Conservation (phyloP, 2,113 vertebrate genomes). For the Penelope pileata region DNA sequence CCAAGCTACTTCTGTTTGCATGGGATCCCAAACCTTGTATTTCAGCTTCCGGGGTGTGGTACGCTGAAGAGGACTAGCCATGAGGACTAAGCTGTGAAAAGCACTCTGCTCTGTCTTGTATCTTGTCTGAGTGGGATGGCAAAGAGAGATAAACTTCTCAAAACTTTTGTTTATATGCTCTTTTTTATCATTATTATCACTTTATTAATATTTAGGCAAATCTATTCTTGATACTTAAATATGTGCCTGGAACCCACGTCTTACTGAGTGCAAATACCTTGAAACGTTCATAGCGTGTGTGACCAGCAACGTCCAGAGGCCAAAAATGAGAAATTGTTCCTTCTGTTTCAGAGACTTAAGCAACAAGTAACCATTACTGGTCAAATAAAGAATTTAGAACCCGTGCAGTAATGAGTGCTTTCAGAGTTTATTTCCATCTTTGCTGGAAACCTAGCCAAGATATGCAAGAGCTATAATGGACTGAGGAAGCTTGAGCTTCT, state of each 20-base stretch:
- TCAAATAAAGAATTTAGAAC: neutral
- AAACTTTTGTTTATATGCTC: neutral
- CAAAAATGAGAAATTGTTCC: neutral
- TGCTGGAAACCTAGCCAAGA: neutral
- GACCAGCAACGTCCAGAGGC: neutral
- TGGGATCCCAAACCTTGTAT: neutral
- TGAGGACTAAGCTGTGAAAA: neutral
- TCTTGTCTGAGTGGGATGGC: neutral
- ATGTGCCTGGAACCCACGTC: neutral
- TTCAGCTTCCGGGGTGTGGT: neutral
- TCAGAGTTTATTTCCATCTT: neutral
- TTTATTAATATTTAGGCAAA: neutral
- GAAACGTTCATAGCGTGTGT: neutral
- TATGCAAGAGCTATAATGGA: neutral
- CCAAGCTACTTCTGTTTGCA: neutral
- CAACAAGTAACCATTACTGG: neutral
- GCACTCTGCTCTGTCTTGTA: neutral
- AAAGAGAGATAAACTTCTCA: neutral
- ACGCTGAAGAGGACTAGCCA: neutral
- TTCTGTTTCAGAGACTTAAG: neutral
- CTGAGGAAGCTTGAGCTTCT: neutral
- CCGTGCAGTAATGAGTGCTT: neutral
- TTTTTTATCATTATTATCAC: too few species aligned
- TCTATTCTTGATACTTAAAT: neutral
- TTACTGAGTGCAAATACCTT: neutral